Evolutionary conservation across 2,113 vertebrate genomes (phyloP), one percentile per base, ranked within the genome.

Genomic region (Origma solitaria): DNA sequence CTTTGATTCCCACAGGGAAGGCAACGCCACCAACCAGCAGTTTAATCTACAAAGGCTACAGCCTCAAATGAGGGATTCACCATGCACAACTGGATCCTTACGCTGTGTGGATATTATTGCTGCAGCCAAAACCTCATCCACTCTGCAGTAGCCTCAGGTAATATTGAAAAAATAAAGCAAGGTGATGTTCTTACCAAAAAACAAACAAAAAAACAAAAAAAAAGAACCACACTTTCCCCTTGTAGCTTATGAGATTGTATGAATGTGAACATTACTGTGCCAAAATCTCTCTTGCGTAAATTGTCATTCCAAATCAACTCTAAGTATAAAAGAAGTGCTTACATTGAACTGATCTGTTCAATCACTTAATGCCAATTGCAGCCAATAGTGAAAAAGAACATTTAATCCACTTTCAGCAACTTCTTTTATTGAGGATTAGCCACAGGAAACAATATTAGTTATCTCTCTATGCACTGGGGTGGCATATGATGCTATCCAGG

Each of bases 301-400:
- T 75, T 85, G 77, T 91, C 73, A 25, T 95, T 96, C 69, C 92
- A 87, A 96, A 94, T 96, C 89, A 92, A 93, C 92, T 91, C 60
- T 6, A 8, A 89, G 45, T 58, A 65, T 35, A 89, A 97, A 94
- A 95, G 68, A 76, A 83, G n/a, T 5, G 4, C 60, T 95, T 94
- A 57, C 57, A 76, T 30, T 90, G 75, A 89, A 86, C 44, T 57
- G 56, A 78, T 86, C 66, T 90, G n/a, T 62, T 92, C 86, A 88
- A 71, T 94, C 54, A 15, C 21, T 49, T 62, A 30, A 82, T 94
- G 81, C 60, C 80, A 83, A 28, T 60, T 90, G 53, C 84, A 89
- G 54, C 58, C 69, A 81, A 45, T 62, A 79, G 19, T 28, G 17
- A 57, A 84, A 94, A 81, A 56, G 42, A 88, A n/a, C 30, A 76